Percentiles rank a stretch among this genome's conserved stretches.
phyloP scores from a whole-genome alignment of 2,797 vertebrate species.

The Galagoides demidoff region DNA sequence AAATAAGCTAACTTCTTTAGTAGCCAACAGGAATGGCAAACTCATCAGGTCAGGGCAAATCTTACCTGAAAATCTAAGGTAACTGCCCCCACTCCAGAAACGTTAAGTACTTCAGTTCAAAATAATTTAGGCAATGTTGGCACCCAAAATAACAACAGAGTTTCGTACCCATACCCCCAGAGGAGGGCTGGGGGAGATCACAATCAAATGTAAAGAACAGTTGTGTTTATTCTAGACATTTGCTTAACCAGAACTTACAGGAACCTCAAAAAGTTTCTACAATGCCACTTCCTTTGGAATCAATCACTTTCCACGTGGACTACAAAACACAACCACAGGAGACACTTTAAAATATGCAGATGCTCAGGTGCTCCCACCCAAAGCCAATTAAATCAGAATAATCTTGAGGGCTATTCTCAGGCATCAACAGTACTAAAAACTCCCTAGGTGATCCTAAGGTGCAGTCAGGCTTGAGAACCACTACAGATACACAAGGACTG shows the following conservation, averaged over 20 bases:
- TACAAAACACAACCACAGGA: slow-evolving; percentile 4
- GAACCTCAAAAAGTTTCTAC: neutral
- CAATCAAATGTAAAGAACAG: neutral
- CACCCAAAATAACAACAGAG: neutral
- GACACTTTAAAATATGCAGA: neutral
- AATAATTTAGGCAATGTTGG: neutral
- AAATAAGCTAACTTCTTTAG: neutral
- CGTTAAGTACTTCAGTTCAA: neutral
- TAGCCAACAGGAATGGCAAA: neutral
- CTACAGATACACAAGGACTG: neutral
- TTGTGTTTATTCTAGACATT: slow-evolving; percentile 27
- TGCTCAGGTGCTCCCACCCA: neutral
- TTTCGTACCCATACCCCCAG: neutral
- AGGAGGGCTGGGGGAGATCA: neutral
- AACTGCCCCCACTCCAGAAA: neutral
- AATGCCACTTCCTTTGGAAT: neutral
- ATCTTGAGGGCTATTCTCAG: neutral
- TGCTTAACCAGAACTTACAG: slow-evolving; percentile 3
- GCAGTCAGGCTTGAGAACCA: neutral
- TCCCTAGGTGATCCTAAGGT: neutral
- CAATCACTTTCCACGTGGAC: neutral
- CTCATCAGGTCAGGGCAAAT: neutral
- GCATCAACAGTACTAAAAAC: neutral
- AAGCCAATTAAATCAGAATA: slow-evolving; percentile 28
- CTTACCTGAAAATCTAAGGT: neutral